Conservation (phyloP, 2,888 invertebrate genomes). For the Kryphioiulus occultus region DNA sequence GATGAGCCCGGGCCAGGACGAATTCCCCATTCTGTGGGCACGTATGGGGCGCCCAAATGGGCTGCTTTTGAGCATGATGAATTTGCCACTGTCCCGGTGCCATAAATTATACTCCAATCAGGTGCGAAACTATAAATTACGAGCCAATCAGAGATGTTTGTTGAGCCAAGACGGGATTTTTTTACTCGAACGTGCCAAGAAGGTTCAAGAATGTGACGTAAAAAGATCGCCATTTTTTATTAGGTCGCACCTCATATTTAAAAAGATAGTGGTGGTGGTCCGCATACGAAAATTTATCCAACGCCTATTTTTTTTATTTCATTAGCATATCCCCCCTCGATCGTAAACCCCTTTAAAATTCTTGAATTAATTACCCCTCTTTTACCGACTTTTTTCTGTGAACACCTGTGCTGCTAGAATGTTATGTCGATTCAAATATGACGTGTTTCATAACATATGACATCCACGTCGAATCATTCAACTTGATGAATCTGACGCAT, state of each 20-base stretch:
- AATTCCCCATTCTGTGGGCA: conserved; percentile 8
- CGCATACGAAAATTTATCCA: neutral
- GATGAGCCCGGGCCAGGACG: conserved; percentile 13
- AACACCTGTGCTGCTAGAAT: neutral
- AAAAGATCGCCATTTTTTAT: neutral
- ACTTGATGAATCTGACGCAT: no score
- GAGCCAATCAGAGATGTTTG: conserved; percentile 41
- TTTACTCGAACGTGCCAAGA: neutral
- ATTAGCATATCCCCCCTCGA: neutral
- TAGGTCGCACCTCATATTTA: conserved; percentile 10
- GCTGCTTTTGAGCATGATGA: conserved; percentile 29
- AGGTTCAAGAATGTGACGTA: conserved; percentile 6
- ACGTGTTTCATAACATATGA: no score
- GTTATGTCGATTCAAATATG: no score
- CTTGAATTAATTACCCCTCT: neutral
- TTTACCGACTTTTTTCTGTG: neutral
- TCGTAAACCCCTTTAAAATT: conserved; percentile 2
- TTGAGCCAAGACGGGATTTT: neutral
- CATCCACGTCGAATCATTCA: no score
- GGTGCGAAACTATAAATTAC: conserved; percentile 40
- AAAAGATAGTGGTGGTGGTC: conserved; percentile 16
- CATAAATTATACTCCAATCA: conserved; percentile 43
- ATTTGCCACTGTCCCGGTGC: neutral
- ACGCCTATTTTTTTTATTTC: neutral
- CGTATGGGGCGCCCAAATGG: neutral